Evolutionary conservation across 2,797 vertebrate genomes (phyloP), one percentile per base, ranked within the genome.

Genomic region (Notolepis coatsorum): DNA sequence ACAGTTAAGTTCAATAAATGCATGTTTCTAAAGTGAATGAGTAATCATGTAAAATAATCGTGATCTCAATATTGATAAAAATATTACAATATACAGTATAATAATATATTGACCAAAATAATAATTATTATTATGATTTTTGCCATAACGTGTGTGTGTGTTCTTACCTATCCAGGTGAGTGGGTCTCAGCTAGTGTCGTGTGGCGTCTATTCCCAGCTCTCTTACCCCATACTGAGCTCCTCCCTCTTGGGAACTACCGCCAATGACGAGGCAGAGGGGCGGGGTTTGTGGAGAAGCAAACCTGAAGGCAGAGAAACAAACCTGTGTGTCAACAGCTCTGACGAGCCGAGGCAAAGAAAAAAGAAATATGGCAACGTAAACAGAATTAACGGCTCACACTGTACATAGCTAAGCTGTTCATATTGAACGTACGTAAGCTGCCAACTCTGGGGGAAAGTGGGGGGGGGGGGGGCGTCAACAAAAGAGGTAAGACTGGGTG

Each of bases 171-270:
- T 68, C 77, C 67, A 77, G 81, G 72, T 67, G 60, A 63, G 73
- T 48, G 23, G 55, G 74, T 76, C 61, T 71, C 43, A 49, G 65
- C 49, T 74, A 23, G 71, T 68, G 66, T 74, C 0, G 61, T 68
- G 57, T 58, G 30, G 45, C 30, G 67, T 65, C 25, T 64, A 20
- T 61, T 43, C 54, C 71, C 37, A 3, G 30, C 59, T 55, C 61
- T 79, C 61, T 88, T 88, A 88, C 59, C 90, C 89, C 89, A 90
- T 91, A 49, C 60, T 84, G 77, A 42, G 65, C 45, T 41, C 71
- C 10, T 5, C 56, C 53, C 46, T 51, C 46, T 37, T 23, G 35
- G 71, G 57, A 62, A 63, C 42, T 48, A 46, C 65, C 68, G 71
- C 73, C 73, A 75, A 71, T 48, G 35, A 42, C 48, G 59, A 13